These are phyloP conservation scores for Apaloderma vittatum DNA, from an alignment of 2,113 vertebrate species.

Conservation along the genomic window DNA sequence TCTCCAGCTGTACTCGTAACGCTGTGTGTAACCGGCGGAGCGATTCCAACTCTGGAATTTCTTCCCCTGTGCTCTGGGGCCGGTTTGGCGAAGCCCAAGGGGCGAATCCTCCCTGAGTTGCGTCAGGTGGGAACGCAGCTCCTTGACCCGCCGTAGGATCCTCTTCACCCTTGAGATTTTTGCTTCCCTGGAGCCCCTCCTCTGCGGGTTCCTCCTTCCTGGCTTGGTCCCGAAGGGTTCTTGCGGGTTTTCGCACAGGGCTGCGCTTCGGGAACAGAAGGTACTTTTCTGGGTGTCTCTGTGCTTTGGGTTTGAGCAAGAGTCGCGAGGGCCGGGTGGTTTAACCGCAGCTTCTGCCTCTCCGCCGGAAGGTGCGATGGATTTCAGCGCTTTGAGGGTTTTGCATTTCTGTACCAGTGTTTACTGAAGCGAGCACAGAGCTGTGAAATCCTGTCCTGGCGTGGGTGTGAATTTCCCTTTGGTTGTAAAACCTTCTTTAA, in stretches of 20 bases:
- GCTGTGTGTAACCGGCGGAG: not conserved
- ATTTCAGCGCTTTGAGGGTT: not conserved
- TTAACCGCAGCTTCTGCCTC: constrained; percentile 34
- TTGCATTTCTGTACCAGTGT: not conserved
- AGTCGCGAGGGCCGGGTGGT: not conserved
- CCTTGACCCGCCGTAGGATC: not conserved
- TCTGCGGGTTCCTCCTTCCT: not conserved
- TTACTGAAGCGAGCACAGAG: not conserved
- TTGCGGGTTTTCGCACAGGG: not conserved
- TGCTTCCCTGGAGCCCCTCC: not conserved
- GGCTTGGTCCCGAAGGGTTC: not conserved
- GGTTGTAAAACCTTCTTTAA: not conserved
- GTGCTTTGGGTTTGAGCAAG: not conserved
- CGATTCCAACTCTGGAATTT: not conserved
- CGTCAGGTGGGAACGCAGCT: not conserved
- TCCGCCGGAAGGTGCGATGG: not conserved
- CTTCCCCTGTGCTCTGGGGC: not conserved
- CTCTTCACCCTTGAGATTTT: not conserved
- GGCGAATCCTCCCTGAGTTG: not conserved
- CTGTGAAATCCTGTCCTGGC: not conserved
- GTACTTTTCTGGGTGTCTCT: not conserved
- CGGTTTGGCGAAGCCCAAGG: accelerated
- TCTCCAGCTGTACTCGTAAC: not conserved
- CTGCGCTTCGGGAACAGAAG: not conserved
- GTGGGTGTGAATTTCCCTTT: not conserved